Evolutionary conservation across 2,113 vertebrate genomes (phyloP).

Genomic region (Tetrao urogallus): DNA sequence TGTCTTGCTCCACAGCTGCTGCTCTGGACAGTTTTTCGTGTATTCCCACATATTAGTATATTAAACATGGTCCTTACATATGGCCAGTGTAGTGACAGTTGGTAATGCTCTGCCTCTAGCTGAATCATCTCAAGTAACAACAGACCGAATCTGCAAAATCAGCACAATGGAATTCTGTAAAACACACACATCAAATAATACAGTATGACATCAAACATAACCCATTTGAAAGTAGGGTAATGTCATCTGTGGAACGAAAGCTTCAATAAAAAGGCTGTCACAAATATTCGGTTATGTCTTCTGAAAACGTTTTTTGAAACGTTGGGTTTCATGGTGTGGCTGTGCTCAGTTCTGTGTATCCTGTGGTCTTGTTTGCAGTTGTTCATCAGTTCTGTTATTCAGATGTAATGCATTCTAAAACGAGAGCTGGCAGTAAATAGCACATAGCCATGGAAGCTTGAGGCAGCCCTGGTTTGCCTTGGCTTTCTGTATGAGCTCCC

Average conservation of each 20-base stretch:
- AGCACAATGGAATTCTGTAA: not conserved
- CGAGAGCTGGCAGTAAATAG: not conserved
- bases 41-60: no score
- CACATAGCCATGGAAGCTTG: not conserved
- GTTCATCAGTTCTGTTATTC: not conserved
- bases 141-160: not conserved
- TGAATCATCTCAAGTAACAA: not conserved
- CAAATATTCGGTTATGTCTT: not conserved
- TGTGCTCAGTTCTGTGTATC: not conserved
- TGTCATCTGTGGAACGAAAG: not conserved
- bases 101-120: not conserved
- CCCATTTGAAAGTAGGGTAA: not conserved
- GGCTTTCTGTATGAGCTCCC: not conserved
- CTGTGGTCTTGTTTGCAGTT: not conserved
- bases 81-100: not conserved
- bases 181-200: not conserved
- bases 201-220: not conserved
- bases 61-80: fast-evolving
- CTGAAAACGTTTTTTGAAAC: not conserved
- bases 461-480: not conserved
- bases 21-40: no score
- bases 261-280: not conserved
- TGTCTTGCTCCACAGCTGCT: no score
- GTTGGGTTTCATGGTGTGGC: not conserved
- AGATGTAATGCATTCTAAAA: not conserved